Conservation (phyloP, 2,113 vertebrate genomes). For the Cochlearius cochlearius region DNA sequence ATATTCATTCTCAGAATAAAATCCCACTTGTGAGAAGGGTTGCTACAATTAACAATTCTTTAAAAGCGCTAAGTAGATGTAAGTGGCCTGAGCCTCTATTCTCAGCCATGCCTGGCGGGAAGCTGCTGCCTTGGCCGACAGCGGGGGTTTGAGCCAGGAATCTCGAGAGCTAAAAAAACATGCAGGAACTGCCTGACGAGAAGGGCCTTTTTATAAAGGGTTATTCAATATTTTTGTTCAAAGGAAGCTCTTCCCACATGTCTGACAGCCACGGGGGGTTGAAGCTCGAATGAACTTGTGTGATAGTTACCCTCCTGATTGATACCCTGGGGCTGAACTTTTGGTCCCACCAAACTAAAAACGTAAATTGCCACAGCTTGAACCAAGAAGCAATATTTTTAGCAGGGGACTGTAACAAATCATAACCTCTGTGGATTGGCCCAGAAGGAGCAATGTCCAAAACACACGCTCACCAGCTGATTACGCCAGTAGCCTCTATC, state of each 20-base stretch:
- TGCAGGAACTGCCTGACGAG: neutral
- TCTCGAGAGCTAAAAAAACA: slow-evolving; percentile 10
- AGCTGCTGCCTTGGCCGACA: neutral
- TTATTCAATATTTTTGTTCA: slow-evolving; percentile 11
- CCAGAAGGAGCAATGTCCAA: neutral
- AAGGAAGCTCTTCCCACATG: slow-evolving; percentile 21
- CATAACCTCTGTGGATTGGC: neutral
- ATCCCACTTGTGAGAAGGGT: neutral
- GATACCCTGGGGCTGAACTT: neutral
- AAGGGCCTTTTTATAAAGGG: slow-evolving; percentile 18
- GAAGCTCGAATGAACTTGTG: slow-evolving; percentile 14
- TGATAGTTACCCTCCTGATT: neutral
- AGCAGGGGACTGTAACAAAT: neutral
- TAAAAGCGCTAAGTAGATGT: neutral
- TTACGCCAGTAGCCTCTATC: neutral
- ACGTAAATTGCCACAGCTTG: neutral
- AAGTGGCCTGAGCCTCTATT: slow-evolving; percentile 15
- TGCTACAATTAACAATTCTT: slow-evolving; percentile 10
- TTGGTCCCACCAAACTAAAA: neutral
- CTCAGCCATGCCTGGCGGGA: neutral
- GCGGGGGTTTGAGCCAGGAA: neutral
- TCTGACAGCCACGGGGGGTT: neutral
- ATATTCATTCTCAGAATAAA: slow-evolving; percentile 35
- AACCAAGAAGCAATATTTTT: neutral
- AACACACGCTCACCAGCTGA: neutral